These are phyloP conservation scores for Mustela nigripes DNA, from an alignment of 2,113 vertebrate species.

Conservation along the genomic window DNA sequence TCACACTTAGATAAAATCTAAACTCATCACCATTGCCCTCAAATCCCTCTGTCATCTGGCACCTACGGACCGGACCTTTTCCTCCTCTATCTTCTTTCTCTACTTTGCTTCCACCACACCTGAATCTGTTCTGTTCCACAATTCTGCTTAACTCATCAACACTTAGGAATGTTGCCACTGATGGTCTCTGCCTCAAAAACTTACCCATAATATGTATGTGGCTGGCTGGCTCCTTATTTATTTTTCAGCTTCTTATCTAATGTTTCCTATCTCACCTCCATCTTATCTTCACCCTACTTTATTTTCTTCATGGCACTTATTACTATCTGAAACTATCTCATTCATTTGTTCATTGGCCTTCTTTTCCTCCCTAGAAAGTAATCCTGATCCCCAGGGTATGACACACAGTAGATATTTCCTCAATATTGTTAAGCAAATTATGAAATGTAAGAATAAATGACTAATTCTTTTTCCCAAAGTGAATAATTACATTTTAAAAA, in stretches of 20 bases:
- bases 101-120: background rate
- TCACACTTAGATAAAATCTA: background rate
- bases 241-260: background rate
- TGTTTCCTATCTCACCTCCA: background rate
- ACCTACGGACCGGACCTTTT: no score
- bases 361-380: background rate
- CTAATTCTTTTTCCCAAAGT: background rate
- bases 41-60: background rate
- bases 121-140: background rate
- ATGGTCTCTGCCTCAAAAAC: background rate
- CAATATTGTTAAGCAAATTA: background rate
- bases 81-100: background rate
- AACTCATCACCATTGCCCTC: background rate
- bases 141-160: background rate
- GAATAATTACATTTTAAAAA: background rate
- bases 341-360: background rate
- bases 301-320: background rate
- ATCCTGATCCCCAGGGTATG: background rate
- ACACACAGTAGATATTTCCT: background rate
- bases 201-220: background rate
- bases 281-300: background rate
- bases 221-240: background rate
- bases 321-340: background rate
- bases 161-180: background rate
- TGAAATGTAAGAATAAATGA: background rate